A percentile compares a stretch with the other conserved stretches of the same genome.
These are phyloP conservation scores for Penaeus monodon DNA, from an alignment of 2,888 invertebrate species.

Conservation along the genomic window DNA sequence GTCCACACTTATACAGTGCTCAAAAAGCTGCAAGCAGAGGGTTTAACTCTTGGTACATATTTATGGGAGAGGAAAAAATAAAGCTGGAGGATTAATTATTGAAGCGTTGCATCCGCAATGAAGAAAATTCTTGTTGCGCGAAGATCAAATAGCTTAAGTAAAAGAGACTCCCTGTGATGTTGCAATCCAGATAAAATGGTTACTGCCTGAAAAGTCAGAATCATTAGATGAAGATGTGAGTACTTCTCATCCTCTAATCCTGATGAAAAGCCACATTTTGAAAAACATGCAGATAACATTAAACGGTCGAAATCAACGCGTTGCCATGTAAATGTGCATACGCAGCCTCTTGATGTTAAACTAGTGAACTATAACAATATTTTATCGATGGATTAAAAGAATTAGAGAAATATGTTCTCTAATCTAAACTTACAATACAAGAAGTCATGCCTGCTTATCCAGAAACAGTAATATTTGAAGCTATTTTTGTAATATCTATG, in stretches of 20 bases:
- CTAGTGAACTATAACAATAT: too few relatives aligned
- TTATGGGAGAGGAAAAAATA: constrained; percentile 7
- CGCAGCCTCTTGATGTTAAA: too few relatives aligned
- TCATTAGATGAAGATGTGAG: background rate
- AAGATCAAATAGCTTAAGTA: background rate
- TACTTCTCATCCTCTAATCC: background rate
- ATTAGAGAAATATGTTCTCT: too few relatives aligned
- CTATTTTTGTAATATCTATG: too few relatives aligned
- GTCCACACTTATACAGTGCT: background rate
- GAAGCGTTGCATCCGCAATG: constrained; percentile 21
- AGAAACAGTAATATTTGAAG: too few relatives aligned
- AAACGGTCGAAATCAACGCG: too few relatives aligned
- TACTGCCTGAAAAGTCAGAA: background rate
- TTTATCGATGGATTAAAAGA: too few relatives aligned
- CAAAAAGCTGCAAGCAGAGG: constrained; percentile 34
- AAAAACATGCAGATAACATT: constrained; percentile 1
- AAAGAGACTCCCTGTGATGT: constrained; percentile 9
- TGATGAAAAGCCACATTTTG: constrained; percentile 29
- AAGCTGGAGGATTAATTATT: constrained; percentile 8
- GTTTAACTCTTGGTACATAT: constrained; percentile 23
- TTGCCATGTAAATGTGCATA: too few relatives aligned
- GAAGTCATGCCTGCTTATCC: too few relatives aligned
- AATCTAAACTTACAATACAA: too few relatives aligned
- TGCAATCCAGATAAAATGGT: background rate
- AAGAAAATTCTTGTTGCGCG: constrained; percentile 21